These are phyloP conservation scores for Shargacucullia verbasci DNA, from an alignment of 2,888 invertebrate species.

Conservation along the genomic window DNA sequence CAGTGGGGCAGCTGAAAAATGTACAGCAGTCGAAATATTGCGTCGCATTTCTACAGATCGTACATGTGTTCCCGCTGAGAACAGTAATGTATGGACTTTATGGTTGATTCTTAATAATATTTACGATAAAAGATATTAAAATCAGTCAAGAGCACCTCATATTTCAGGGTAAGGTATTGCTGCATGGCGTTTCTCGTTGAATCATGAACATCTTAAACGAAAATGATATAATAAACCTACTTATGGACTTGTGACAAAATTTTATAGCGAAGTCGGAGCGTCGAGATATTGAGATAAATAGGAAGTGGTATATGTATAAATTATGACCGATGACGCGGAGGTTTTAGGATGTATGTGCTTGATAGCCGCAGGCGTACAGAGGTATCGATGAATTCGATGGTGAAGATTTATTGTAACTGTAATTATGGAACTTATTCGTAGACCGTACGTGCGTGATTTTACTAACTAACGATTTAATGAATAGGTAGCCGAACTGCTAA, in stretches of 20 bases:
- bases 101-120: conserved; percentile 21
- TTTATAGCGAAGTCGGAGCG: conserved; percentile 23
- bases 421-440: conserved; percentile 37
- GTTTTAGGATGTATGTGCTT: conserved; percentile 35
- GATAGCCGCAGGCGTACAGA: conserved; percentile 40
- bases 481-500: conserved; percentile 20
- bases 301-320: conserved; percentile 57
- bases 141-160: conserved; percentile 11
- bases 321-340: conserved; percentile 60
- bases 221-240: too few species aligned
- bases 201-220: not conserved
- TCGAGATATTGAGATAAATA: conserved; percentile 49
- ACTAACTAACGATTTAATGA: conserved; percentile 34
- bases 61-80: conserved; percentile 48
- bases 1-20: conserved; percentile 52
- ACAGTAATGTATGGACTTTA: conserved; percentile 32
- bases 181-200: not conserved
- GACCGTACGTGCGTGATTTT: conserved; percentile 26
- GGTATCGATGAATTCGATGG: conserved; percentile 23
- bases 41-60: conserved; percentile 21
- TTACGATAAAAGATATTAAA: conserved; percentile 15
- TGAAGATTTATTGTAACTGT: conserved; percentile 49
- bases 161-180: conserved; percentile 4
- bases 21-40: conserved; percentile 55
- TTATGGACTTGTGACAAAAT: not conserved